Evolutionary conservation across 1,140 invertebrate genomes (phyloP), one percentile per base, ranked within the genome.

Genomic region (Caenorhabditis latens): DNA sequence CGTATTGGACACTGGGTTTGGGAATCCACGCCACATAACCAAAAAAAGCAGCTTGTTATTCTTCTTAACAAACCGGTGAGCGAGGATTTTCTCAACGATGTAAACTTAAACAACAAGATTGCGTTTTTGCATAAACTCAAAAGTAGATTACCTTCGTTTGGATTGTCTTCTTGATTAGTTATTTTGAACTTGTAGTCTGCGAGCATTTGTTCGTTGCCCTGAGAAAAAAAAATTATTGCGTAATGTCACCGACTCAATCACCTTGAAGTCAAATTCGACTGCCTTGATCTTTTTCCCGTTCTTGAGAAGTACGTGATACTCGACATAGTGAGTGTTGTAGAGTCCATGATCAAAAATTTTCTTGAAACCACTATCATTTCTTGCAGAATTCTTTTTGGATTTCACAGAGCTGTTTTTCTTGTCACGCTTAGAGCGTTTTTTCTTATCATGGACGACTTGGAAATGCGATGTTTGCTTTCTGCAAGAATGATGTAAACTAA

Each of bases 311-410:
- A 79, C 71, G 5, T 79, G 6, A 24, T 79, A 79, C 46, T 79
- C 71, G 14, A 79, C 71, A 9, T 79, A 79, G 46, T 79, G 71
- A 48, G 71, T 53, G 46, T 79, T 79, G 46, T 43, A 79, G 4
- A 79, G n/a, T 6, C 24, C 4, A 24, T 79, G 71, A 79, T 79
- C 71, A 13, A 79, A 6, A 32, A 79, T 50, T 24, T 79, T 79
- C 14, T 21, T 32, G 71, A 79, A 48, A 11, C 11, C 13, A n/a
- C 5, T 13, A 9, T 79, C 21, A 32, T 71, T 71, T 7, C 40
- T 11, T 14, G 24, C n/a, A 2, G 11, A 11, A 11, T 13, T 4
- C 13, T 21, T 21, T 58, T 58, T 32, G 32, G 63, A 13, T 9
- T 42, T 13, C 24, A 32, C 32, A 32, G 32, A 32, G 32, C 32